Evolutionary conservation across 2,113 vertebrate species (phyloP).

Genomic region (Entomyzon cyanotis): DNA sequence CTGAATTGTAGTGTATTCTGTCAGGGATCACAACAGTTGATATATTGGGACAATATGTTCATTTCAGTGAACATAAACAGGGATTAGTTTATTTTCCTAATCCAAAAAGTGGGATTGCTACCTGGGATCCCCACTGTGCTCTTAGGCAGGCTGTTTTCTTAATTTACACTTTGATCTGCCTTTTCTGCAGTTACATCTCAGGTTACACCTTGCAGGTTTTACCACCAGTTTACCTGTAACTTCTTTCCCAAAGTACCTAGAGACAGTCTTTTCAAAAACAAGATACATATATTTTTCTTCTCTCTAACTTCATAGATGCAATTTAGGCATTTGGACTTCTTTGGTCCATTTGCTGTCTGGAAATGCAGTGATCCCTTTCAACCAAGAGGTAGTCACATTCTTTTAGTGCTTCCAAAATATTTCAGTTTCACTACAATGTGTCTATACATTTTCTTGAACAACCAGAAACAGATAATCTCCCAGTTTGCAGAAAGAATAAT

Average conservation of each 20-base stretch:
- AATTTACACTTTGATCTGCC: neutral
- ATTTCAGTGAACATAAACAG: neutral
- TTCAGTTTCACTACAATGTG: neutral
- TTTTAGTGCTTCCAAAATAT: neutral
- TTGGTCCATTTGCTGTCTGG: neutral
- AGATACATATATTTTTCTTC: neutral
- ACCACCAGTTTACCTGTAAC: neutral
- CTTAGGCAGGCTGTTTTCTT: neutral
- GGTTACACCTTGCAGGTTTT: neutral
- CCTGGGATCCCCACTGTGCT: neutral
- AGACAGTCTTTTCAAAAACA: neutral
- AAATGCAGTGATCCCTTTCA: neutral
- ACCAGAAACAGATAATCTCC: neutral
- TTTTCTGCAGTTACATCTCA: neutral
- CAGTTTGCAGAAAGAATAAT: neutral
- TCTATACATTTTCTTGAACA: neutral
- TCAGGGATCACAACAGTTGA: neutral
- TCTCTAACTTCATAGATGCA: neutral
- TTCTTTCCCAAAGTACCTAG: neutral
- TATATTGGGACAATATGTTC: neutral
- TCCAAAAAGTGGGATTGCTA: neutral
- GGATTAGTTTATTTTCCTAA: neutral
- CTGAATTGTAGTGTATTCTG: neutral
- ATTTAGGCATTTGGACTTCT: neutral
- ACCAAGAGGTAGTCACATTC: neutral